These are phyloP conservation scores for Hermetia illucens DNA, from an alignment of 1,140 invertebrate species.

Conservation along the genomic window DNA sequence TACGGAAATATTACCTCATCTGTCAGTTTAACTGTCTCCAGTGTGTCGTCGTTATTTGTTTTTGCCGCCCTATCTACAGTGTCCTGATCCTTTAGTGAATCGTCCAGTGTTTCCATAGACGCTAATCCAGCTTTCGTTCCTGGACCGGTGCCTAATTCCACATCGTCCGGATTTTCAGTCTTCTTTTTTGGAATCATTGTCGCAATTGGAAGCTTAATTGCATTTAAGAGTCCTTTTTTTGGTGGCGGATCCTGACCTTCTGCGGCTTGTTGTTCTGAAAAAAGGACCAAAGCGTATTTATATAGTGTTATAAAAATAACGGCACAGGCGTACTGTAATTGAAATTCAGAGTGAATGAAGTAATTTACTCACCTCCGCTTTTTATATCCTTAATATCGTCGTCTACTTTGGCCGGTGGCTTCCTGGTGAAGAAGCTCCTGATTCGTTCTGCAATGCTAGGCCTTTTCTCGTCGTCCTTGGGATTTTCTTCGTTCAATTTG, in stretches of 20 bases:
- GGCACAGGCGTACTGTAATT: no score
- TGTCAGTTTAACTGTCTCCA: constrained; percentile 52
- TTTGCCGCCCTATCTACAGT: constrained; percentile 30
- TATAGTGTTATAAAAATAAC: no score
- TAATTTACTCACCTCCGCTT: no score
- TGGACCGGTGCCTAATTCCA: constrained; percentile 33
- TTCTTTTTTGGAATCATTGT: constrained; percentile 44
- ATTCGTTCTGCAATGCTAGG: constrained; percentile 18
- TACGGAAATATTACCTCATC: constrained; percentile 13
- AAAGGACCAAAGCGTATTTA: no score
- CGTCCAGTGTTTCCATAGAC: constrained; percentile 62
- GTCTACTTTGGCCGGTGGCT: neutral
- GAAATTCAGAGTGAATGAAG: no score
- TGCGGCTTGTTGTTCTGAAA: constrained; percentile 14
- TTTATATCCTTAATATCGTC: neutral
- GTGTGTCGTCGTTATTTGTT: constrained; percentile 41
- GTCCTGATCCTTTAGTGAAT: constrained; percentile 35
- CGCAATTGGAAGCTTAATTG: constrained; percentile 46
- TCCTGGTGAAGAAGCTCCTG: constrained; percentile 23
- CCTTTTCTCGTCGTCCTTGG: constrained; percentile 24
- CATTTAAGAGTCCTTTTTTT: constrained; percentile 39
- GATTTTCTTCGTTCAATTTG: constrained; percentile 18
- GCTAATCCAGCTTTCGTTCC: constrained; percentile 49
- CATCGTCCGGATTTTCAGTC: constrained; percentile 18
- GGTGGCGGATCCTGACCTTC: constrained; percentile 11